phyloP scores from a whole-genome alignment of 2,113 vertebrate species.

The Engystomops pustulosus region DNA sequence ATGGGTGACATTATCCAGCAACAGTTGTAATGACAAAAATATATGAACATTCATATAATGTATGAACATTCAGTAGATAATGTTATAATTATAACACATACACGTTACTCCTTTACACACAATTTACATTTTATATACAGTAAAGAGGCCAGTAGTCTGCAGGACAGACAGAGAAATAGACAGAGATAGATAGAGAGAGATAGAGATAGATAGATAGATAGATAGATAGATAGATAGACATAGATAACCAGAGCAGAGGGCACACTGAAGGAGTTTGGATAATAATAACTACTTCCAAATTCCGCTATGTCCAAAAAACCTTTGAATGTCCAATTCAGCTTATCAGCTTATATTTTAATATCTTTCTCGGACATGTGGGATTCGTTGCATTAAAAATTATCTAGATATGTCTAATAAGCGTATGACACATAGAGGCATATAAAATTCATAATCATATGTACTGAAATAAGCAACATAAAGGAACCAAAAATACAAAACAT shows the following conservation, averaged over 20 bases:
- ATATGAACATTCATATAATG: too few relatives aligned
- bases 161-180: neutral
- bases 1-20: neutral
- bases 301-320: neutral
- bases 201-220: neutral
- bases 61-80: neutral
- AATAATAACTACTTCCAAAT: neutral
- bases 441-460: neutral
- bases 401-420: neutral
- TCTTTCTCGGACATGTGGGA: neutral
- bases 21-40: conserved; percentile 4
- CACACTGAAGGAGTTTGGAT: neutral
- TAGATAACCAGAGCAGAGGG: neutral
- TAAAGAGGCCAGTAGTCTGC: too few relatives aligned
- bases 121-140: neutral
- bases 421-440: neutral
- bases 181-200: conserved; percentile 7
- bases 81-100: neutral
- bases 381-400: neutral
- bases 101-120: neutral
- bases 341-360: neutral
- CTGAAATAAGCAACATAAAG: neutral
- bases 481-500: neutral
- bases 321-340: neutral
- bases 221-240: neutral